Evolutionary conservation across 1,140 invertebrate genomes (phyloP).

Genomic region (Cotesia vestalis): DNA sequence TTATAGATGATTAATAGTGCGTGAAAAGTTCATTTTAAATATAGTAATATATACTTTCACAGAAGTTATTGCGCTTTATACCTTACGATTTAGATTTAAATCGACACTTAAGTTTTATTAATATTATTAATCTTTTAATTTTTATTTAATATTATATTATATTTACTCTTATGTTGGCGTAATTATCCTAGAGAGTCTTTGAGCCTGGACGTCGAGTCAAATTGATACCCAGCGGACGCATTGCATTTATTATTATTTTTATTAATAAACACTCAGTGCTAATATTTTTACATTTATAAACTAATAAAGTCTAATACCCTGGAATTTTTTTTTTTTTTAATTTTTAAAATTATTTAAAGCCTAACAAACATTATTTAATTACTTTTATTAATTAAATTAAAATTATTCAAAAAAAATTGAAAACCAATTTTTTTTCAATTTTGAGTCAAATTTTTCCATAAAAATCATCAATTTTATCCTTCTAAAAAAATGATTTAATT

Average conservation of each 20-base stretch:
- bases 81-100: conserved; percentile 42
- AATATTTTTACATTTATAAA: too few species aligned
- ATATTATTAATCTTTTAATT: neutral
- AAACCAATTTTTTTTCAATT: too few species aligned
- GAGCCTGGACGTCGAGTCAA: conserved; percentile 38
- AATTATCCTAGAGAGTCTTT: conserved; percentile 47
- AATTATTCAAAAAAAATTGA: too few species aligned
- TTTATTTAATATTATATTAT: conserved; percentile 28
- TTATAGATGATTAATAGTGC: conserved; percentile 35
- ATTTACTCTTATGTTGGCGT: conserved; percentile 36
- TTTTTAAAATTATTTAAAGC: too few species aligned
- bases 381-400: too few species aligned
- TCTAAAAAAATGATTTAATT: too few species aligned
- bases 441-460: too few species aligned
- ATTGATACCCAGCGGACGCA: conserved; percentile 26
- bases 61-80: conserved; percentile 49
- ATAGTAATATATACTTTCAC: conserved; percentile 46
- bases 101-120: conserved; percentile 42
- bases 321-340: too few species aligned
- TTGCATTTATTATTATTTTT: conserved; percentile 16
- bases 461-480: too few species aligned
- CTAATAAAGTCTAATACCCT: too few species aligned
- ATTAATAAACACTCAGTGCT: too few species aligned
- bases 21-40: conserved; percentile 36
- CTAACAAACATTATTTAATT: too few species aligned